Evolutionary conservation across 2,888 invertebrate genomes (phyloP), one percentile per base, ranked within the genome.

Genomic region (Craniophora ligustri): DNA sequence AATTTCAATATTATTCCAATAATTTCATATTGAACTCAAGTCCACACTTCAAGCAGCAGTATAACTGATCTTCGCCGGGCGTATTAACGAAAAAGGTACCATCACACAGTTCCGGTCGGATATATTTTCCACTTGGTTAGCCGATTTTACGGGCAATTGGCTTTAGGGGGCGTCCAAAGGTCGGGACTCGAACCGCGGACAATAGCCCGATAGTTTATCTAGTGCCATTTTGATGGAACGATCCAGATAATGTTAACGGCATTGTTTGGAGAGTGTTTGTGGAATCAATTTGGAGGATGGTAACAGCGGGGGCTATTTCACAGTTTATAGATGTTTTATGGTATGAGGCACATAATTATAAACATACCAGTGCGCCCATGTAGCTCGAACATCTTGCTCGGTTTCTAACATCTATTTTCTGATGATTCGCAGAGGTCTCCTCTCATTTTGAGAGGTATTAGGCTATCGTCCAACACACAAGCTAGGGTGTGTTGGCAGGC

Each of bases 41-140:
- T 63, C 6, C 57, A 21, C 5, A 55, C 8, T 18, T 0, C 0
- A 26, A 11, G 50, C 26, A 15, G 11, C 11, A 23, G 21, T 28
- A 10, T 5, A 13, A 40, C 67, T 74, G 70, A 76, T 75, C 69
- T 76, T 75, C 36, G 63, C 76, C 72, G 69, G 63, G 67, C 70
- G 77, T 83, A 84, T 87, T 87, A 87, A 76, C 79, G 85, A 84
- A 88, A 91, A 89, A 88, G 89, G 86, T 78, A 76, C 80, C 69
- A 63, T 55, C 56, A 54, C 73, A 54, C 54, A 67, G 69, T 81
- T 83, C 84, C 85, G 84, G 82, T 81, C 86, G 91, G 90, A 89
- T 89, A 84, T 87, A 90, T 93, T 92, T 92, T 91, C 89, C 90
- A 86, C 81, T 88, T 93, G 93, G 93, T 92, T 93, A 91, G 88